Evolutionary conservation across 2,888 invertebrate genomes (phyloP), one percentile per base, ranked within the genome.

Genomic region (Junonia oenone): DNA sequence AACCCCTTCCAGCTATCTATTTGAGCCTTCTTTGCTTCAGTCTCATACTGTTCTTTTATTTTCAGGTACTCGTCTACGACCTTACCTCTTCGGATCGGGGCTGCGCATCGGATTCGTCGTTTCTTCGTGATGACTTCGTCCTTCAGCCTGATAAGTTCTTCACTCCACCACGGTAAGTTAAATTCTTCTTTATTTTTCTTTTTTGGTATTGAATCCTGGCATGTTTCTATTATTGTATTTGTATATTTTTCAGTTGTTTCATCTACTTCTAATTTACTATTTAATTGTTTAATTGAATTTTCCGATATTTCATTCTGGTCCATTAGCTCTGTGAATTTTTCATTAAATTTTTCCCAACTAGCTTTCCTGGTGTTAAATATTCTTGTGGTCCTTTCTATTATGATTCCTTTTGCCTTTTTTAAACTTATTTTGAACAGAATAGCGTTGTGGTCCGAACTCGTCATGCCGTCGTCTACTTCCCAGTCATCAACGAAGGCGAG

Each of bases 1-100:
- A 65, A 67, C 1, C 54, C 37, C 43, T 63, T 66, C 66, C 64
- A 66, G 9, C 56, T 62, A 6, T 26, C 5, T 0, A 52, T 61
- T 27, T 57, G 60, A 9, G 59, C 65, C n/a, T 54, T 43, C 2
- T 26, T n/a, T 0, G 35, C 53, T 13, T 40, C n/a, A 1, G n/a
- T 11, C 0, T 55, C 53, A 45, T 66, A 63, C 0, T 15, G 6
- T 0, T 51, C 6, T 45, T 65, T 63, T 0, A 29, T 22, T 40
- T 43, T 0, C 1, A 57, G n/a, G 56, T 67, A 65, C 2, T 60
- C 60, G 0, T 52, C 5, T 0, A 63, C 49, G 0, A n/a, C n/a
- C n/a, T 58, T 56, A 1, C 26, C 35, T 6, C 55, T 53, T 9
- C 63, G 49, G 45, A 13, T 13, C 6, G 33, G 45, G 0, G 49